These are phyloP conservation scores for Dynastes hyllus DNA, from an alignment of 2,888 invertebrate genomes.

Conservation along the genomic window DNA sequence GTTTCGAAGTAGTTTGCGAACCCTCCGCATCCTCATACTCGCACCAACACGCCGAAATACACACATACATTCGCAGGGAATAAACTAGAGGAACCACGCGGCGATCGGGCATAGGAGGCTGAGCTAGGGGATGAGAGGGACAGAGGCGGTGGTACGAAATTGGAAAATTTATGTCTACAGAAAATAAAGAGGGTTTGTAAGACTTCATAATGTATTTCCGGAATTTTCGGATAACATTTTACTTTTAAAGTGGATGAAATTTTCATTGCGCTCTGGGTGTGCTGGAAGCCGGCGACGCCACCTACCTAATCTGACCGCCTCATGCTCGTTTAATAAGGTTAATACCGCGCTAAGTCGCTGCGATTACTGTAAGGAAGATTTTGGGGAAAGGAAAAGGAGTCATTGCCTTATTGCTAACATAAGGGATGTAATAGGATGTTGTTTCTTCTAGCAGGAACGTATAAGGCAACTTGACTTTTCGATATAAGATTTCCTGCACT, in stretches of 20 bases:
- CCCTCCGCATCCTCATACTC: slow-evolving; percentile 60
- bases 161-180: slow-evolving; percentile 70
- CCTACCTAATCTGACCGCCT: slow-evolving; percentile 26
- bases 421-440: neutral
- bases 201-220: slow-evolving; percentile 62
- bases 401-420: neutral
- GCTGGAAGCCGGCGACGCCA: neutral
- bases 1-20: slow-evolving; percentile 70
- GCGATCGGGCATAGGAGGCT: slow-evolving; percentile 37
- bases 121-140: slow-evolving; percentile 30
- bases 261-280: slow-evolving; percentile 28
- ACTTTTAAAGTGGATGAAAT: slow-evolving; percentile 53
- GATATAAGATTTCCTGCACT: too few relatives aligned
- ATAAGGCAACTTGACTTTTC: too few relatives aligned
- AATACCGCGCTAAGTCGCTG: neutral
- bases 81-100: slow-evolving; percentile 46
- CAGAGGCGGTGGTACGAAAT: slow-evolving; percentile 68
- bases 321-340: neutral
- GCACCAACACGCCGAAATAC: neutral
- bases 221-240: slow-evolving; percentile 59
- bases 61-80: slow-evolving; percentile 12
- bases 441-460: neutral
- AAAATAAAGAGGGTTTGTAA: slow-evolving; percentile 67
- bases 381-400: slow-evolving; percentile 3
- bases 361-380: slow-evolving; percentile 52